phyloP scores from a whole-genome alignment of 2,888 invertebrate genomes.

The Lydus trimaculatus region DNA sequence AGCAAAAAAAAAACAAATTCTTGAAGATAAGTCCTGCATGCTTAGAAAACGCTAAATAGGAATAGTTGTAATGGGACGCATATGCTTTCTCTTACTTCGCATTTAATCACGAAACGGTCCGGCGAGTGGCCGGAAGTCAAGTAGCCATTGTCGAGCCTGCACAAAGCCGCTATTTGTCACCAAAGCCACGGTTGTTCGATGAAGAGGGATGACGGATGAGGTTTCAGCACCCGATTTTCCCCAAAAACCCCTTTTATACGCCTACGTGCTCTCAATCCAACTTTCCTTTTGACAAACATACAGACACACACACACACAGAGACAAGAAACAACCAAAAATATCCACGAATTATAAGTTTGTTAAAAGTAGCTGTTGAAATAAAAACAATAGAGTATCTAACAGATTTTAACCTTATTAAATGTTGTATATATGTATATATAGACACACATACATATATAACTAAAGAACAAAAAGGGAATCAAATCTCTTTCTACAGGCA shows the following conservation, averaged over 20 bases:
- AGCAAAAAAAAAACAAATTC: background rate
- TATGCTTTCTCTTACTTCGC: constrained; percentile 38
- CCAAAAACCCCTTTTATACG: constrained; percentile 39
- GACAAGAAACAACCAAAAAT: background rate
- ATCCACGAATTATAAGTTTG: background rate
- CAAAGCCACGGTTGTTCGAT: constrained; percentile 53
- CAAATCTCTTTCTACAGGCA: constrained; percentile 54
- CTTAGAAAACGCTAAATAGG: no score
- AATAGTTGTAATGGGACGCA: constrained; percentile 23
- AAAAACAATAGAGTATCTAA: constrained; percentile 46
- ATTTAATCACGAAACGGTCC: constrained; percentile 48
- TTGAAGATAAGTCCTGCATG: background rate
- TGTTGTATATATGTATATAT: constrained; percentile 31
- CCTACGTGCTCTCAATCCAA: constrained; percentile 20
- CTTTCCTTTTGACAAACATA: background rate
- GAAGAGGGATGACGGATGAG: constrained; percentile 56
- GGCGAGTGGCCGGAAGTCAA: constrained; percentile 53
- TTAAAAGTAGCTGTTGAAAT: constrained; percentile 44
- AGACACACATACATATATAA: constrained; percentile 27
- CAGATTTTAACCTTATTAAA: constrained; percentile 58
- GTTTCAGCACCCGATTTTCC: constrained; percentile 37
- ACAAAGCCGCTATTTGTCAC: constrained; percentile 57
- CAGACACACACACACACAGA: background rate
- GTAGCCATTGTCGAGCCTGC: constrained; percentile 54
- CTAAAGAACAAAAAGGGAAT: constrained; percentile 57